Evolutionary conservation across 2,888 invertebrate genomes (phyloP), one percentile per base, ranked within the genome.

Genomic region (Melikaiella ostensackeni): DNA sequence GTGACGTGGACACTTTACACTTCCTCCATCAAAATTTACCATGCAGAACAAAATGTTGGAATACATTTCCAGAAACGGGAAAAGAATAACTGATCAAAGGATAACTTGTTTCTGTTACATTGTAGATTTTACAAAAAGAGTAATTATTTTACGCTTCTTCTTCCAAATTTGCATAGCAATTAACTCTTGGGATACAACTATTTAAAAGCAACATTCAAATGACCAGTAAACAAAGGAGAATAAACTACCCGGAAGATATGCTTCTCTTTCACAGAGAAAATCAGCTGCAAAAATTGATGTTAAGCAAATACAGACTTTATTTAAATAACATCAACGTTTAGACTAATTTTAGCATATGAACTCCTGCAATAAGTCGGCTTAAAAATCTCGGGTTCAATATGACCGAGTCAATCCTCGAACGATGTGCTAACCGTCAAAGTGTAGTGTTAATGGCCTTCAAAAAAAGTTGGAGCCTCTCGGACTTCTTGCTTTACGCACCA

Each of bases 21-120:
- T 66, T 66, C 46, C 66, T 46, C 66, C 42, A 66, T 66, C 46
- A 46, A 66, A 66, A 46, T 66, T 66, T 66, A 66, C 46, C 46
- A 66, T 66, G 42, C 66, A 66, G 66, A 66, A 66, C 66, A 46
- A 66, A 46, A 42, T 46, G n/a, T 50, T 50, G 7, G 50, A 50
- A 50, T 50, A n/a, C 8, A 50, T 42, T 66, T 66, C 9, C 9
- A 66, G 24, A 24, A 24, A 24, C 19, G 42, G 24, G 24, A 46
- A 46, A 24, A 46, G 46, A 46, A n/a, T n/a, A n/a, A 46, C 13
- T 27, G 46, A 66, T 46, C 19, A 66, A 66, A 3, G 46, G 42
- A 66, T 66, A 42, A 66, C 42, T 27, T 46, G 19, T 66, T 66
- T 64, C 46, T 66, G 46, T 64, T 27, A 46, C 13, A 66, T 64